These are phyloP conservation scores for Drosophila longiperda DNA, from an alignment of 2,888 invertebrate genomes.

Conservation along the genomic window DNA sequence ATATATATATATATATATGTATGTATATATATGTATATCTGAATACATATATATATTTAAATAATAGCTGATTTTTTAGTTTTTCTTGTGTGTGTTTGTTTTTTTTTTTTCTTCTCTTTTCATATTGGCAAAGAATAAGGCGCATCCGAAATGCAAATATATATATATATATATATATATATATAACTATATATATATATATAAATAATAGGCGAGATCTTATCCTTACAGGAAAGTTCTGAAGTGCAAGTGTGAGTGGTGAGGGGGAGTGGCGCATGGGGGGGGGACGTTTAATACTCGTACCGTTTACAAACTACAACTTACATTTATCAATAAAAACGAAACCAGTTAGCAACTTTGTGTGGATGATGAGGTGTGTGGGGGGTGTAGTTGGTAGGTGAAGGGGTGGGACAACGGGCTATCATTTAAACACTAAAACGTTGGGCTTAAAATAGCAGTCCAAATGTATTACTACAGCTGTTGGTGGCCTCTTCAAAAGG, in stretches of 20 bases:
- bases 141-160: constrained; percentile 48
- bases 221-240: constrained; percentile 79
- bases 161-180: constrained; percentile 47
- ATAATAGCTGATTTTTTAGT: constrained; percentile 21
- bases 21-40: constrained; percentile 12
- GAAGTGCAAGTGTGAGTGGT: constrained; percentile 58
- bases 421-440: constrained; percentile 69
- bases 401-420: constrained; percentile 19
- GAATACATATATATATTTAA: constrained; percentile 30
- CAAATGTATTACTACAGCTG: constrained; percentile 56
- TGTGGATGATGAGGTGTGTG: background rate
- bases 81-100: constrained; percentile 14
- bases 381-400: constrained; percentile 10
- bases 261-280: constrained; percentile 13
- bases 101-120: constrained; percentile 29
- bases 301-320: constrained; percentile 55
- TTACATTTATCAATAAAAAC: constrained; percentile 57
- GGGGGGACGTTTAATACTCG: constrained; percentile 60
- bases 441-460: constrained; percentile 84
- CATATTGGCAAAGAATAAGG: constrained; percentile 69
- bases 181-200: constrained; percentile 4
- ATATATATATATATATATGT: constrained; percentile 17
- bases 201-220: constrained; percentile 78
- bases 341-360: constrained; percentile 58
- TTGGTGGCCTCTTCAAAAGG: constrained; percentile 61